A percentile compares a stretch with the other conserved stretches of the same genome.
Evolutionary conservation across 1,140 invertebrate genomes (phyloP).

Genomic region (Amphibalanus amphitrite): DNA sequence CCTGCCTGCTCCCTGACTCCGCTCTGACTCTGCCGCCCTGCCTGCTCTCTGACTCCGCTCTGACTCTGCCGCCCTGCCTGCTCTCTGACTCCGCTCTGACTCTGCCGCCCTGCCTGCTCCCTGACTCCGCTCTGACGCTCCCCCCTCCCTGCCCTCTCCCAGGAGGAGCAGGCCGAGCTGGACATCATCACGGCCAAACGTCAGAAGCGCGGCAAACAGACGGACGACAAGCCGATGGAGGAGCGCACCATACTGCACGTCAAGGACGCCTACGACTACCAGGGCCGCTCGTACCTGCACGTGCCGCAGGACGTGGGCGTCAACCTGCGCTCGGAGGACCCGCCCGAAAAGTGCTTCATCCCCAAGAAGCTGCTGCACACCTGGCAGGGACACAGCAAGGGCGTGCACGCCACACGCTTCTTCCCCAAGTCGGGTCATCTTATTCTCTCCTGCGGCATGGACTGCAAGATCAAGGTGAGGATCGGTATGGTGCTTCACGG

Average conservation of each 20-base stretch:
- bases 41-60: too few species aligned
- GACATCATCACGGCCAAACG: conserved; percentile 90
- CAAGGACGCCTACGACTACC: conserved; percentile 88
- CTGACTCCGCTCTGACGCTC: too few species aligned
- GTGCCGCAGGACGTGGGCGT: conserved; percentile 89
- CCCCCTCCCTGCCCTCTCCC: too few species aligned
- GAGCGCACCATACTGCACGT: conserved; percentile 92
- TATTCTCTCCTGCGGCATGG: conserved; percentile 89
- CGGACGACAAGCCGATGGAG: conserved; percentile 81
- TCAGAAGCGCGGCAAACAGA: conserved; percentile 53
- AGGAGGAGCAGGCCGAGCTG: conserved; percentile 74
- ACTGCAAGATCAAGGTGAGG: conserved; percentile 78
- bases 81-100: too few species aligned
- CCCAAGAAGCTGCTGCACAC: conserved; percentile 93
- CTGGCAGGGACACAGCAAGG: conserved; percentile 94
- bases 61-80: too few species aligned
- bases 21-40: too few species aligned
- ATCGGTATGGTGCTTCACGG: conserved; percentile 11
- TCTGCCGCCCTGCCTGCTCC: too few species aligned
- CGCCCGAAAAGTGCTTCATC: conserved; percentile 89
- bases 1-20: too few species aligned
- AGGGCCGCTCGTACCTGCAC: conserved; percentile 86
- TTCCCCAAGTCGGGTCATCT: conserved; percentile 90
- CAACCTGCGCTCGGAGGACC: conserved; percentile 75
- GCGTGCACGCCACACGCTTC: conserved; percentile 85